These are phyloP conservation scores for Lissocephala sabroskyi DNA, from an alignment of 2,888 invertebrate species.

Conservation along the genomic window DNA sequence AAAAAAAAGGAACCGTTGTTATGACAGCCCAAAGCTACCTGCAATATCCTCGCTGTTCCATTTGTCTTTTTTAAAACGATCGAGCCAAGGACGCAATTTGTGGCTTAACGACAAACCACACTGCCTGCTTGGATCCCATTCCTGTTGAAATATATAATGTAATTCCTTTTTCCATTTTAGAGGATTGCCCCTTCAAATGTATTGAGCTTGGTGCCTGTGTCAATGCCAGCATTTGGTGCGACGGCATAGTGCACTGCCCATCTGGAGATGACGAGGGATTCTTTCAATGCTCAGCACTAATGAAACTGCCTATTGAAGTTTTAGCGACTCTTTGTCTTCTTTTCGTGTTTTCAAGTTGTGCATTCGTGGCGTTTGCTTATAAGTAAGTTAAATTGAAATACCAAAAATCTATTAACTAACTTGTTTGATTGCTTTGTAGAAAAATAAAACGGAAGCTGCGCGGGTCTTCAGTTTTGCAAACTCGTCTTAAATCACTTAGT, in stretches of 20 bases:
- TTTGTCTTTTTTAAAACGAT: too few species aligned
- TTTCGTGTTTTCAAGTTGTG: conserved; percentile 72
- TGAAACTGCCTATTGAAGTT: conserved; percentile 84
- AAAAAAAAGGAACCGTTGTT: too few species aligned
- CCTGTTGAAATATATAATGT: too few species aligned
- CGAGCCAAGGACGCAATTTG: too few species aligned
- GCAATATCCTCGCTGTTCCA: too few species aligned
- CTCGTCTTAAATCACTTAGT: conserved; percentile 82
- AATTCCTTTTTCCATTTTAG: conserved; percentile 70
- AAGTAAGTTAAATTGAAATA: conserved; percentile 73
- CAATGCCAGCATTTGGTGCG: conserved; percentile 85
- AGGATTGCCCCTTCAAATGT: conserved; percentile 84
- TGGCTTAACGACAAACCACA: too few species aligned
- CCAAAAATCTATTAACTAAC: too few species aligned
- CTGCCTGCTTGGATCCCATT: too few species aligned
- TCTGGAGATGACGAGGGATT: conserved; percentile 86
- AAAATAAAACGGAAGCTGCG: conserved; percentile 78
- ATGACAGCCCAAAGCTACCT: too few species aligned
- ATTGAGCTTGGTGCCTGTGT: conserved; percentile 88
- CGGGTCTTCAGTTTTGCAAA: conserved; percentile 84
- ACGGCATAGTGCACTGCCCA: conserved; percentile 84
- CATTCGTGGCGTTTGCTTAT: conserved; percentile 73
- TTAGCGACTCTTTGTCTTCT: conserved; percentile 76
- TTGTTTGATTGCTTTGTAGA: conserved; percentile 38
- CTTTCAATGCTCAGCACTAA: conserved; percentile 83